Evolutionary conservation across 2,888 invertebrate genomes (phyloP).

Genomic region (Sesia apiformis): DNA sequence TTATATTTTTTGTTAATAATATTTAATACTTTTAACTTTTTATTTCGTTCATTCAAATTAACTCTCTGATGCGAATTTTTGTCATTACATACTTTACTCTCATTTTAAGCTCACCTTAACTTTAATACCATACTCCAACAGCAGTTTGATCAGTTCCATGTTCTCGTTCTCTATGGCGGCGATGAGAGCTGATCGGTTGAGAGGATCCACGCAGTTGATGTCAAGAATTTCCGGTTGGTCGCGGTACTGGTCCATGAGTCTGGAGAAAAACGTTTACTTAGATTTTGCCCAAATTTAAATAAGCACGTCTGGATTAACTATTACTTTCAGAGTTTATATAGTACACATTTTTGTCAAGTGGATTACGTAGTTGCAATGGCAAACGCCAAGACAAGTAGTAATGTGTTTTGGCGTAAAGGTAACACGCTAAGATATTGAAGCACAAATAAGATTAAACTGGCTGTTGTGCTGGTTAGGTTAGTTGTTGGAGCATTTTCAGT

Average conservation of each 20-base stretch:
- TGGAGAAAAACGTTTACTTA: slow-evolving; percentile 24
- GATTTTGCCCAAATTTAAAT: too few relatives aligned
- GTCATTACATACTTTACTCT: too few relatives aligned
- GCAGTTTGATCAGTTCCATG: slow-evolving; percentile 89
- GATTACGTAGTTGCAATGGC: neutral
- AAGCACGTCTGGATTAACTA: neutral
- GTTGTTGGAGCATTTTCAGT: too few relatives aligned
- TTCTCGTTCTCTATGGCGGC: slow-evolving; percentile 99
- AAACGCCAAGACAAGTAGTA: too few relatives aligned
- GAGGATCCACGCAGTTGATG: slow-evolving; percentile 96
- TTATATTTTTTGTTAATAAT: too few relatives aligned
- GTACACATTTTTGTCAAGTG: neutral
- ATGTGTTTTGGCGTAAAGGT: too few relatives aligned
- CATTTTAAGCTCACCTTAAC: slow-evolving; percentile 77
- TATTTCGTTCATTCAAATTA: too few relatives aligned
- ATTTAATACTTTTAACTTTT: too few relatives aligned
- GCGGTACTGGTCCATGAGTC: slow-evolving; percentile 80
- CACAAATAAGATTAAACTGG: too few relatives aligned
- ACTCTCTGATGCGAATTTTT: too few relatives aligned
- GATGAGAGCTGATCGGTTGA: slow-evolving; percentile 93
- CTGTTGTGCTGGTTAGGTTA: too few relatives aligned
- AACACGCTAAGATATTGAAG: too few relatives aligned
- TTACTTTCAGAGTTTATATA: neutral
- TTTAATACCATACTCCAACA: slow-evolving; percentile 87
- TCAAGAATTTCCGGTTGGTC: slow-evolving; percentile 82